Evolutionary conservation across 2,113 vertebrate genomes (phyloP).

Genomic region (Anseranas semipalmata): DNA sequence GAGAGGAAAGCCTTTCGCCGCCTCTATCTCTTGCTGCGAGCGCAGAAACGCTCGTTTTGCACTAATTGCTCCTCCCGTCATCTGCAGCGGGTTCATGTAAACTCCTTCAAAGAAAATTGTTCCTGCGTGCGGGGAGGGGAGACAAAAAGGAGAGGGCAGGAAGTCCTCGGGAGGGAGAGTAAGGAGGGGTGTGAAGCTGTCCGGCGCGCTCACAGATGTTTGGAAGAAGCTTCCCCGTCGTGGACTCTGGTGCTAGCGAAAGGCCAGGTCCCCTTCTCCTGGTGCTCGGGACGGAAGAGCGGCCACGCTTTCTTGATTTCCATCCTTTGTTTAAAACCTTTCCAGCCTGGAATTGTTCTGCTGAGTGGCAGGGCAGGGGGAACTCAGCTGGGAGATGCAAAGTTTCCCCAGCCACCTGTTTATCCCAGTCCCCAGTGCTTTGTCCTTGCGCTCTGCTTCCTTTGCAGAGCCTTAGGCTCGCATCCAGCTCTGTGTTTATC

Average conservation of each 20-base stretch:
- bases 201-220: not conserved
- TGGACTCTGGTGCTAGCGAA: not conserved
- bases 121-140: too few species aligned
- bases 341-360: not conserved
- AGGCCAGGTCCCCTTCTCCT: not conserved
- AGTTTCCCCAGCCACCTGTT: constrained; percentile 22
- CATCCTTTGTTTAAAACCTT: not conserved
- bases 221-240: not conserved
- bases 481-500: not conserved
- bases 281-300: not conserved
- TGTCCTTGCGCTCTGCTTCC: not conserved
- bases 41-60: too few species aligned
- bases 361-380: not conserved
- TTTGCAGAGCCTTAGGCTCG: not conserved
- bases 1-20: too few species aligned
- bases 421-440: not conserved
- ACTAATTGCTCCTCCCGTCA: too few species aligned
- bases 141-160: not conserved
- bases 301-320: not conserved
- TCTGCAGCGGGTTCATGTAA: too few species aligned
- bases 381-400: not conserved
- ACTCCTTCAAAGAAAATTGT: too few species aligned
- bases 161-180: not conserved
- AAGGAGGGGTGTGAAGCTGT: not conserved
- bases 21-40: too few species aligned